Base-by-base conservation (phyloP, 1,140 invertebrate genomes). In the Drosophila sechellia region DNA sequence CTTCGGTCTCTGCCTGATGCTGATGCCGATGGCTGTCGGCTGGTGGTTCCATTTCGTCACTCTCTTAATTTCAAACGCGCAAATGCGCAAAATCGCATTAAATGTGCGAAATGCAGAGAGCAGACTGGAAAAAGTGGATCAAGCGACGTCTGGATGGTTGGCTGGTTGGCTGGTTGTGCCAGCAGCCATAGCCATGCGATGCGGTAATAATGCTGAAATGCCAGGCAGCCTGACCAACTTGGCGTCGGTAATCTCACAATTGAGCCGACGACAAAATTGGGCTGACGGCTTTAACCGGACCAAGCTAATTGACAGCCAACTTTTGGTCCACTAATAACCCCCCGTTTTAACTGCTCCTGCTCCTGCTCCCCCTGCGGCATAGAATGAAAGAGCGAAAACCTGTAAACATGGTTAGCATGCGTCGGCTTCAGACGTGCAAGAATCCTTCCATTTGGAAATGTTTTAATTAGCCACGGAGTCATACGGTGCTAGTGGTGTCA, bases 11-110 rank as follows among this genome's bases (percentile, higher is more conserved):
- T 40, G 39, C n/a, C n/a, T 15, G 25, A 27, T 27, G 25, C 20
- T 22, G 20, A 22, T 22, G 27, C 27, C 5, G 27, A 27, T 27
- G 27, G 5, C 27, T n/a, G 39, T 2, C 17, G 59, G 39, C 52
- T 34, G 45, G 72, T 48, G 34, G 57, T 59, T 57, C 79, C 75
- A 83, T 87, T 87, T 87, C 83, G 79, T 87, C 83, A 87, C 71
- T 89, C 70, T 71, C 79, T 87, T 87, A 87, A 89, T 87, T 76
- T 89, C 76, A 66, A 89, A 79, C 83, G 83, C 83, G 76, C 79
- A 89, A 87, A 87, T 89, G 83, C 64, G 84, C 83, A 83, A 77
- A 87, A 83, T 83, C 84, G 71, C 84, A 89, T 87, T 89, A 83
- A 86, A 87, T 86, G 83, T 86, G 83, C 84, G 84, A 86, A 86